These are phyloP conservation scores for Clinocottus analis DNA, from an alignment of 2,113 vertebrate species.

Conservation along the genomic window DNA sequence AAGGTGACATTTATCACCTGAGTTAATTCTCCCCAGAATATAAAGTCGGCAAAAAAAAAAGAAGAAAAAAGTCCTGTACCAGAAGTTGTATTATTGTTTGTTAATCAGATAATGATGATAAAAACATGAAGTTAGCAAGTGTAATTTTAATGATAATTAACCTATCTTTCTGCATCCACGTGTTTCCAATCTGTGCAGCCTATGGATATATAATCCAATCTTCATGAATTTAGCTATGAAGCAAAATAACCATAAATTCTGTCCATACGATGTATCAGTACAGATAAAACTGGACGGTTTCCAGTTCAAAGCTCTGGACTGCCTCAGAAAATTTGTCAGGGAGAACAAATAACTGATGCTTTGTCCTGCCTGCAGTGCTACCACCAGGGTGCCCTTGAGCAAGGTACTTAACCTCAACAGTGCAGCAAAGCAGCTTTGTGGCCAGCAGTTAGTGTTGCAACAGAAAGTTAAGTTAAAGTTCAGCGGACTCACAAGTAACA, in stretches of 20 bases:
- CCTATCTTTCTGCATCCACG: slow-evolving; percentile 4
- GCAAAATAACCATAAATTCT: slow-evolving; percentile 51
- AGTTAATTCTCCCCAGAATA: slow-evolving; percentile 42
- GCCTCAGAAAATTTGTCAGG: slow-evolving; percentile 33
- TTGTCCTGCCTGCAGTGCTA: slow-evolving; percentile 33
- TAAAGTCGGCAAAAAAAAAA: background rate
- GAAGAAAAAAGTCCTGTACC: background rate
- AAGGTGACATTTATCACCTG: slow-evolving; percentile 66
- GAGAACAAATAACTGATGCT: slow-evolving; percentile 37
- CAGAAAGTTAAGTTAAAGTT: too few relatives aligned
- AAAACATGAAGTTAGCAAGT: background rate
- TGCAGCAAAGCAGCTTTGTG: slow-evolving; percentile 6
- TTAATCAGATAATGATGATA: slow-evolving; percentile 1
- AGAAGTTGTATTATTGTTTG: slow-evolving; percentile 18
- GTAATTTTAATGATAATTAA: background rate
- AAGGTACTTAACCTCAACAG: slow-evolving; percentile 56
- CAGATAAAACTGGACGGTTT: slow-evolving; percentile 27
- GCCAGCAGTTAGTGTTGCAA: background rate
- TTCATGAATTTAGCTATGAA: slow-evolving; percentile 25
- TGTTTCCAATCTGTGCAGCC: background rate
- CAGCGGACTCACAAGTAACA: background rate
- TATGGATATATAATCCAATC: slow-evolving; percentile 12
- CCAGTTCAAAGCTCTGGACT: slow-evolving; percentile 52
- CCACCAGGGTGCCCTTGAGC: slow-evolving; percentile 51
- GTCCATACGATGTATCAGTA: slow-evolving; percentile 40